These are phyloP conservation scores for Sebastes steindachneri DNA, from an alignment of 2,797 vertebrate species.

Conservation along the genomic window DNA sequence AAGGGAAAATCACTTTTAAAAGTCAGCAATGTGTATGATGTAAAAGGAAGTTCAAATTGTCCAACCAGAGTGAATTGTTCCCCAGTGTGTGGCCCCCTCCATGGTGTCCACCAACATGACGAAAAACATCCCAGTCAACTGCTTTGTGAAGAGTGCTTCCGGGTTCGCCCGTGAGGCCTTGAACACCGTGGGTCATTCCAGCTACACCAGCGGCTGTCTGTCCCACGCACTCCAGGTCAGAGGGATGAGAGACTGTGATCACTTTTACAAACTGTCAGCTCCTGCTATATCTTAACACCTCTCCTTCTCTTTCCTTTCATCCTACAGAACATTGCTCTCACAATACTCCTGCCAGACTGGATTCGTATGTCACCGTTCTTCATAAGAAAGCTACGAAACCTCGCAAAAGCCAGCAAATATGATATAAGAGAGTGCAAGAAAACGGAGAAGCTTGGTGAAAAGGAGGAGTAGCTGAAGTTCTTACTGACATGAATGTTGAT, in stretches of 20 bases:
- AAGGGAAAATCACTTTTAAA: background rate
- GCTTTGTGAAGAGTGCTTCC: slow-evolving; percentile 70
- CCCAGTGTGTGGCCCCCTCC: slow-evolving; percentile 81
- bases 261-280: background rate
- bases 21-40: background rate
- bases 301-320: background rate
- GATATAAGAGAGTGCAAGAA: background rate
- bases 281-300: background rate
- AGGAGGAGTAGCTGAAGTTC: slow-evolving; percentile 27
- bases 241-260: background rate
- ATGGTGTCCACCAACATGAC: slow-evolving; percentile 85
- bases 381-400: slow-evolving; percentile 41
- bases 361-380: slow-evolving; percentile 72
- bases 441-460: slow-evolving; percentile 3
- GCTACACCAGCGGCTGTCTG: slow-evolving; percentile 82
- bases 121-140: background rate
- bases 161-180: slow-evolving; percentile 78
- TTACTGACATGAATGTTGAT: background rate
- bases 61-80: background rate
- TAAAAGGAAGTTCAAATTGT: background rate
- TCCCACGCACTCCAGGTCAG: slow-evolving; percentile 85
- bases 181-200: slow-evolving; percentile 85
- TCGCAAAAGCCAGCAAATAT: accelerated
- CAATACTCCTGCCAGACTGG: slow-evolving; percentile 75
- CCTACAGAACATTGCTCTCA: slow-evolving; percentile 65